Evolutionary conservation across 2,888 invertebrate genomes (phyloP), one percentile per base, ranked within the genome.

Genomic region (Leucozona laternaria): DNA sequence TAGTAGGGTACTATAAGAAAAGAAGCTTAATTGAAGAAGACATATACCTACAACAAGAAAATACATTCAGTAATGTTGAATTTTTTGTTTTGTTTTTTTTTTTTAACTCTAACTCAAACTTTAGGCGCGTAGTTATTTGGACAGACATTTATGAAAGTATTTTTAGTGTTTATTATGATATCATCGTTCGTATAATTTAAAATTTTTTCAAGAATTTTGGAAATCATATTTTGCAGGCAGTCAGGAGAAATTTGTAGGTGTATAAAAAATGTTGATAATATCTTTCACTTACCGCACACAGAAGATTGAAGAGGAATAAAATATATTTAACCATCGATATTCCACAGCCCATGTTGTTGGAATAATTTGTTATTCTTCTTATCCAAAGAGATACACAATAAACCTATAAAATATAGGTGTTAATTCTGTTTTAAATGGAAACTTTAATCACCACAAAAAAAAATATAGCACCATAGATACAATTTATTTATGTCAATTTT

Each of bases 301-400:
- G 91, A 90, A 96, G 93, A 92, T 97, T 97, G 93, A 97, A 96
- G 92, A 96, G 94, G 93, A 97, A 97, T 90, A 97, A 94, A 90
- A 97, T 94, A 93, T 96, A 96, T 94, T 97, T 97, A 91, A 97
- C 95, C 93, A 96, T 95, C 93, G 95, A 95, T 93, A 95, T 95
- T 92, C 95, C 96, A 93, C 95, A 95, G 93, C 94, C 94, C 95
- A 95, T 95, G 91, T 93, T 94, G 93, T 62, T 22, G 40, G 22
- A 10, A 53, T 62, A 31, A 64, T 58, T 58, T 55, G 48, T 80
- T 13, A 20, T 62, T 43, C 10, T 13, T 37, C 20, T 37, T 10
- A 50, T 34, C 64, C 82, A 71, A 40, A 37, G 50, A 66, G 11
- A 40, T 43, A 53, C 73, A 71, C 15, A 31, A 66, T 10, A 40